Evolutionary conservation across 1,140 invertebrate genomes (phyloP).

Genomic region (Camponotus pennsylvanicus): DNA sequence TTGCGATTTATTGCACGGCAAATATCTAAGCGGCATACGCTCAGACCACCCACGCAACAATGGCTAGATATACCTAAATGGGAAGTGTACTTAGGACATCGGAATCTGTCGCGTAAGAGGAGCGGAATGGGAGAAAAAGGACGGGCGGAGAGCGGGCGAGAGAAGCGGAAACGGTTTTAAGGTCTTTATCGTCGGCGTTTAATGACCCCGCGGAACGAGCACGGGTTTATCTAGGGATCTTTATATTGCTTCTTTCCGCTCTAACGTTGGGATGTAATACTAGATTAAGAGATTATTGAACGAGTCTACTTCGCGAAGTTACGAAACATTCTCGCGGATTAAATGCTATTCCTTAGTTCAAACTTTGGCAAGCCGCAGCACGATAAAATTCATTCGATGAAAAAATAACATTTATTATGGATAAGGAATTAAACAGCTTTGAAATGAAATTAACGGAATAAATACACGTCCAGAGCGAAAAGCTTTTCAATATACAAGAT

Average conservation of each 20-base stretch:
- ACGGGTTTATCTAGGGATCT: conserved; percentile 62
- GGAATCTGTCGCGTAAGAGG: conserved; percentile 29
- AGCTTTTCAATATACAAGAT: background rate
- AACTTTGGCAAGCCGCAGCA: conserved; percentile 11
- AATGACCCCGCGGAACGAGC: conserved; percentile 54
- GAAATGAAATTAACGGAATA: background rate
- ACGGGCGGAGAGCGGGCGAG: background rate
- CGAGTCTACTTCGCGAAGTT: conserved; percentile 32
- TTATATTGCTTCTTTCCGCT: conserved; percentile 67
- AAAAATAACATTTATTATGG: background rate
- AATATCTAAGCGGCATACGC: background rate
- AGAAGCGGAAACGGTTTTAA: conserved; percentile 43
- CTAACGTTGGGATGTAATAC: conserved; percentile 41
- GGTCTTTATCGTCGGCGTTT: conserved; percentile 60
- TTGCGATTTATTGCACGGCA: conserved; percentile 34
- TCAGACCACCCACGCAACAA: background rate
- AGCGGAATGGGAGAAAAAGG: background rate
- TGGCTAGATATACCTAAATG: conserved; percentile 1
- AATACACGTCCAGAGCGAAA: background rate
- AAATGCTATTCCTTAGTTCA: conserved; percentile 4
- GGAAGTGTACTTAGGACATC: conserved; percentile 51
- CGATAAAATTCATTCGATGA: background rate
- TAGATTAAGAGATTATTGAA: conserved; percentile 62
- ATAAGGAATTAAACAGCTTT: background rate
- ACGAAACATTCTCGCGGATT: conserved; percentile 35